phyloP scores from a whole-genome alignment of 2,888 invertebrate species.

The Parascotia fuliginaria region DNA sequence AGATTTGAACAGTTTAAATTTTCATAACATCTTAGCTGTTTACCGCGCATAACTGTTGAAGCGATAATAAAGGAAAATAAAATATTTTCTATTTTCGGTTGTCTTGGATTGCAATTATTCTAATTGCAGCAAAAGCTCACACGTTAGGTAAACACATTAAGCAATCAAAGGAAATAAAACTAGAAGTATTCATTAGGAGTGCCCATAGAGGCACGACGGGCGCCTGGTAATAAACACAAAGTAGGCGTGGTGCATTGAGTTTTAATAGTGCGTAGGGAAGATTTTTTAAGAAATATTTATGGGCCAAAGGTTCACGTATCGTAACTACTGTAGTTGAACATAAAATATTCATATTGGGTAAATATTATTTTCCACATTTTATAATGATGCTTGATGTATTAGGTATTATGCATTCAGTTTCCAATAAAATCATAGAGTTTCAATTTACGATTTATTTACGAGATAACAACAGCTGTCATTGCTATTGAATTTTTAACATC shows the following conservation, averaged over 20 bases:
- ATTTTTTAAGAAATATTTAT: not conserved
- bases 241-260: not conserved
- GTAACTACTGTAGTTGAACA: too few species aligned
- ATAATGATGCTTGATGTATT: too few species aligned
- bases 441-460: too few species aligned
- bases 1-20: conserved; percentile 6
- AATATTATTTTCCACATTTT: too few species aligned
- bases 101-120: too few species aligned
- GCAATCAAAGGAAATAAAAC: too few species aligned
- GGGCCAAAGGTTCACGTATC: not conserved
- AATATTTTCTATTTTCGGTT: not conserved
- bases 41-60: not conserved
- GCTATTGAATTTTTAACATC: conserved; percentile 2
- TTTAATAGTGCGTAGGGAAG: not conserved
- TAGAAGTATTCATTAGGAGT: too few species aligned
- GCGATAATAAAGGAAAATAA: not conserved
- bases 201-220: too few species aligned
- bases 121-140: not conserved
- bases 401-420: too few species aligned
- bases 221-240: not conserved
- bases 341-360: too few species aligned
- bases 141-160: too few species aligned
- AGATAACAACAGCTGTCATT: not conserved
- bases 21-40: not conserved
- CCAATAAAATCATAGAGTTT: too few species aligned